These are phyloP conservation scores for Rhodeus uyekii DNA, from an alignment of 2,797 vertebrate species.

Conservation along the genomic window DNA sequence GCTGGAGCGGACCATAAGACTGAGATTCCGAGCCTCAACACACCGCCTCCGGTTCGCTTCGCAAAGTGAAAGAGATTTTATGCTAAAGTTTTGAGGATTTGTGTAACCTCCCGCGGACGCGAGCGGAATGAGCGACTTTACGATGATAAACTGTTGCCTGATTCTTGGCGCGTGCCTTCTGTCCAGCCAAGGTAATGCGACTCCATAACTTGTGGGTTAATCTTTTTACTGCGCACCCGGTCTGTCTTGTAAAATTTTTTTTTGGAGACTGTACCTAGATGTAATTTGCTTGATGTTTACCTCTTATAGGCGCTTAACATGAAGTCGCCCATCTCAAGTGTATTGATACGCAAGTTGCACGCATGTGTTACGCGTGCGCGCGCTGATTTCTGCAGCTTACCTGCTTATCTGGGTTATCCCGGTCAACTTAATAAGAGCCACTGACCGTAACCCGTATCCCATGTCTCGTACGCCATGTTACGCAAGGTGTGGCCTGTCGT, in stretches of 20 bases:
- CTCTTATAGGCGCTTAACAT: no score
- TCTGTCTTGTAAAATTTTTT: neutral
- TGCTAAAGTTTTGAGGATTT: constrained; percentile 66
- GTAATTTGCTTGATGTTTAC: neutral
- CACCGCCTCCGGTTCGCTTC: constrained; percentile 38
- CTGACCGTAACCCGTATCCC: constrained; percentile 56
- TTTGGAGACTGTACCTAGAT: neutral
- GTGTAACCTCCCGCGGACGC: constrained; percentile 55
- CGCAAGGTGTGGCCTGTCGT: constrained; percentile 69
- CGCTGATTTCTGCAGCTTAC: constrained; percentile 2
- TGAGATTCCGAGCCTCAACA: constrained; percentile 52
- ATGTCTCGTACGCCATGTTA: constrained; percentile 56
- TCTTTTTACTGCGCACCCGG: neutral
- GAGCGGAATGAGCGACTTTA: constrained; percentile 69
- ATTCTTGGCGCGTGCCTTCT: constrained; percentile 62
- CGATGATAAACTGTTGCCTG: constrained; percentile 55
- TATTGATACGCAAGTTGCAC: constrained; percentile 16
- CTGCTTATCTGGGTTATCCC: constrained; percentile 1
- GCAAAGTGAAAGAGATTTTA: constrained; percentile 19
- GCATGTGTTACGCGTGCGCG: neutral
- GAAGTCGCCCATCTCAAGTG: constrained; percentile 32
- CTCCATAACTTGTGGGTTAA: neutral
- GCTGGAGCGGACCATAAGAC: constrained; percentile 22
- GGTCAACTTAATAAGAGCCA: constrained; percentile 37
- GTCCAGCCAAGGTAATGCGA: constrained; percentile 68